phyloP scores from a whole-genome alignment of 2,797 vertebrate genomes.

The Scyliorhinus canicula region DNA sequence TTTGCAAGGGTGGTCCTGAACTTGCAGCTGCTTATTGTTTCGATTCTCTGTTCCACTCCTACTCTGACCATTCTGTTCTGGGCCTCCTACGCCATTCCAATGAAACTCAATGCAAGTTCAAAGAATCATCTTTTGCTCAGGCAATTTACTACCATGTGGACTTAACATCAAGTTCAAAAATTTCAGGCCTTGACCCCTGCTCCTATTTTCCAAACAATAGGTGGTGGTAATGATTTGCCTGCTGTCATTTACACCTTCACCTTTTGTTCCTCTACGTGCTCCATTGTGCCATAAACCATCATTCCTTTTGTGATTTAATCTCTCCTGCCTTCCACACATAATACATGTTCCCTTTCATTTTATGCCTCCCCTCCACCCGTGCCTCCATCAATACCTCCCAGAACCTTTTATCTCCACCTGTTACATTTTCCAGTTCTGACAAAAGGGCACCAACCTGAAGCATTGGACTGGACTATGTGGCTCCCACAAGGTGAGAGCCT shows the following conservation, averaged over 20 bases:
- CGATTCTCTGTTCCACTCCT: background rate
- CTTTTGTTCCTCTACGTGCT: background rate
- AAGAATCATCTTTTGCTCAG: background rate
- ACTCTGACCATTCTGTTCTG: background rate
- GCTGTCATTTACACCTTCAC: background rate
- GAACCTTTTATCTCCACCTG: background rate
- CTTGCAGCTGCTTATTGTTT: background rate
- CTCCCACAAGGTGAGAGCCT: too few relatives aligned
- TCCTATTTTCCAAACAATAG: background rate
- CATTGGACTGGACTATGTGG: too few relatives aligned
- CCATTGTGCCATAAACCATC: background rate
- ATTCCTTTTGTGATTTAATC: too few relatives aligned
- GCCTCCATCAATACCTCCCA: too few relatives aligned
- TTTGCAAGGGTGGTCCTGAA: background rate
- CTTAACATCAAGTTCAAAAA: background rate
- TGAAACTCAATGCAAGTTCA: too few relatives aligned
- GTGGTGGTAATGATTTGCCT: background rate
- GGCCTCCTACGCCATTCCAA: background rate
- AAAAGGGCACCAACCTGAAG: background rate
- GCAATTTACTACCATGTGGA: background rate
- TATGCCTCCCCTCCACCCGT: too few relatives aligned
- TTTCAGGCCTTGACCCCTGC: background rate
- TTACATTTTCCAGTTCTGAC: background rate
- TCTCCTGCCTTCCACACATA: too few relatives aligned
- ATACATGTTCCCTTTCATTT: too few relatives aligned